These are phyloP conservation scores for Drosophila suboccidentalis DNA, from an alignment of 2,888 invertebrate species.

Conservation along the genomic window DNA sequence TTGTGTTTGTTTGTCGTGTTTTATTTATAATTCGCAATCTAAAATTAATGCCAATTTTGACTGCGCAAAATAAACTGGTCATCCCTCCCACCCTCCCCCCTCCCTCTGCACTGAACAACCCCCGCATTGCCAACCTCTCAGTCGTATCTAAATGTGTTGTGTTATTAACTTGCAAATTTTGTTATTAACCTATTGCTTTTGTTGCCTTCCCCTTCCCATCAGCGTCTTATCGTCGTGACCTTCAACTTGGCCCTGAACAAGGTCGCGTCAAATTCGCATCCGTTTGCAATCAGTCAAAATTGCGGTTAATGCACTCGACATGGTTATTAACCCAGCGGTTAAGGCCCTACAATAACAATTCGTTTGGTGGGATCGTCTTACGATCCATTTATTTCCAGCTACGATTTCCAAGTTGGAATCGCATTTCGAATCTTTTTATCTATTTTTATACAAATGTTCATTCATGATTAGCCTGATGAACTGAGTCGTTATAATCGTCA, in stretches of 20 bases:
- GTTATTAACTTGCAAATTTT: slow-evolving; percentile 14
- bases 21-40: slow-evolving; percentile 66
- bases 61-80: slow-evolving; percentile 50
- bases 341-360: neutral
- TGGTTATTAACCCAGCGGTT: neutral
- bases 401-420: neutral
- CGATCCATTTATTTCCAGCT: neutral
- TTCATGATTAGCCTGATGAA: no score
- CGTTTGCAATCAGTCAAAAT: slow-evolving; percentile 7
- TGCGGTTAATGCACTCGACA: slow-evolving; percentile 10
- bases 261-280: neutral
- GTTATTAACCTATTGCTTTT: neutral
- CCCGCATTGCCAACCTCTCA: neutral
- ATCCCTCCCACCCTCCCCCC: neutral
- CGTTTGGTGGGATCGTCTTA: neutral
- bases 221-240: slow-evolving; percentile 13
- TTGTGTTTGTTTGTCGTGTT: slow-evolving; percentile 13
- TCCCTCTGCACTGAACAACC: no score
- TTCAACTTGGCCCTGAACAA: slow-evolving; percentile 42
- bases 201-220: neutral
- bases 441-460: no score
- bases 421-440: neutral
- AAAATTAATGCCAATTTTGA: slow-evolving; percentile 48
- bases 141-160: neutral
- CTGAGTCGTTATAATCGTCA: no score